These are phyloP conservation scores for Adoxophyes honmai DNA, from an alignment of 1,140 invertebrate genomes.

Conservation along the genomic window DNA sequence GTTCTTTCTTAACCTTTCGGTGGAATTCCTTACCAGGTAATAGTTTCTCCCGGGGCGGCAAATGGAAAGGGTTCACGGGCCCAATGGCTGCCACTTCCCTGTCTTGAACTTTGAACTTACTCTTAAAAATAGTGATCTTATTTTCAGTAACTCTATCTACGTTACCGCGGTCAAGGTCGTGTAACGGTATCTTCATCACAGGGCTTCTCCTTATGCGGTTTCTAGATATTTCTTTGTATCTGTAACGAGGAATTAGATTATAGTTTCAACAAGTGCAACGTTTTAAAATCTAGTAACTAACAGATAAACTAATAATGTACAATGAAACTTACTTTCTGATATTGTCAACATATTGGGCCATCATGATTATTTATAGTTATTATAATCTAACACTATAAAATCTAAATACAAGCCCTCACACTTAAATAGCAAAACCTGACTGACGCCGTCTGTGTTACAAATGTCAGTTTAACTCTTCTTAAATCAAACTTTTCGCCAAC, in stretches of 20 bases:
- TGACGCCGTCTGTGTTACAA: too few relatives aligned
- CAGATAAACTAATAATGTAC: too few relatives aligned
- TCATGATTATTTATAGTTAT: too few relatives aligned
- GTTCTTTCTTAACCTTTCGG: constrained; percentile 17
- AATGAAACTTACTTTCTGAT: too few relatives aligned
- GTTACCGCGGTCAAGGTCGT: constrained; percentile 7
- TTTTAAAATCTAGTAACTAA: too few relatives aligned
- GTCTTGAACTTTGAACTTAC: constrained; percentile 5
- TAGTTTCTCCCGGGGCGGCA: constrained; percentile 16
- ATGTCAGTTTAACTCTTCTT: too few relatives aligned
- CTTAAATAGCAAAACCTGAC: too few relatives aligned
- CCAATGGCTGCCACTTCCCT: constrained; percentile 5
- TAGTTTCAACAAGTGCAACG: too few relatives aligned
- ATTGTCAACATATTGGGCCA: too few relatives aligned
- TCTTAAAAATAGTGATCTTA: neutral
- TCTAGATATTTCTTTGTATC: constrained; percentile 9
- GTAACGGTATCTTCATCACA: constrained; percentile 15
- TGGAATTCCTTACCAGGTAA: constrained; percentile 11
- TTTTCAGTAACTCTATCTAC: constrained; percentile 16
- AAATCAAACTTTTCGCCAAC: too few relatives aligned
- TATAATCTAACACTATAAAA: too few relatives aligned
- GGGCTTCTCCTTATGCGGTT: constrained; percentile 11
- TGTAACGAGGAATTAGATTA: neutral
- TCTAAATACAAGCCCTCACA: too few relatives aligned
- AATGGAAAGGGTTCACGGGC: constrained; percentile 20